These are phyloP conservation scores for Drosophila ohnishii DNA, from an alignment of 1,140 invertebrate genomes.

Conservation along the genomic window DNA sequence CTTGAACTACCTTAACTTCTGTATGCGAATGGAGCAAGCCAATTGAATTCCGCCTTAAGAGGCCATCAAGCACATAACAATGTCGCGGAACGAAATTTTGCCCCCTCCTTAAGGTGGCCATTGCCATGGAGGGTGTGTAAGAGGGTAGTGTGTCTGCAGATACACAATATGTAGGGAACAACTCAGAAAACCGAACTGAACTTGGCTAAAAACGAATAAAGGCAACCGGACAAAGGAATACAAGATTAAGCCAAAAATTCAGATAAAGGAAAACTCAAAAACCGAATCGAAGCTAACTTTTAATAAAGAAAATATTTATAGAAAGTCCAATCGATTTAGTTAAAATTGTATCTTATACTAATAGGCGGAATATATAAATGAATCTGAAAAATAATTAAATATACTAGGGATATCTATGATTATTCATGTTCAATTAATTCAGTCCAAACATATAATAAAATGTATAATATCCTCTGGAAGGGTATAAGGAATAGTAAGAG, in stretches of 20 bases:
- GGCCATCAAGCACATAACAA: constrained; percentile 40
- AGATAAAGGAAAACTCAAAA: not conserved
- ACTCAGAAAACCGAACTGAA: constrained; percentile 54
- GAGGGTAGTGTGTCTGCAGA: constrained; percentile 8
- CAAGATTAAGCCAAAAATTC: constrained; percentile 27
- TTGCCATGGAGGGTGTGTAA: constrained; percentile 27
- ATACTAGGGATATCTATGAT: not conserved
- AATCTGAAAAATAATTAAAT: not conserved
- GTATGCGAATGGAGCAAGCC: constrained; percentile 11
- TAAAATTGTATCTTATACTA: not conserved
- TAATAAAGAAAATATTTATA: not conserved
- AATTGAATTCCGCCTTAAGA: constrained; percentile 22
- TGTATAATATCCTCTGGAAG: not conserved
- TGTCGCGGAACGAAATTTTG: constrained; percentile 43
- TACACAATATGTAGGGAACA: constrained; percentile 9
- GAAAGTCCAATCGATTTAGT: not conserved
- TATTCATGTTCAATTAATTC: not conserved
- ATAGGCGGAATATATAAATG: not conserved
- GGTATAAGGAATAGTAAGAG: not conserved
- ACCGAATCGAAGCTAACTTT: not conserved
- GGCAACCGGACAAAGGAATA: constrained; percentile 56
- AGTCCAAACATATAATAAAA: not conserved
- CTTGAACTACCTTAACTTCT: constrained; percentile 18
- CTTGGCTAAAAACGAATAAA: constrained; percentile 50
- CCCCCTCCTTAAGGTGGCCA: constrained; percentile 44